Base-by-base conservation (phyloP, 1,140 invertebrate species). In the Macrocentrus cingulum region DNA sequence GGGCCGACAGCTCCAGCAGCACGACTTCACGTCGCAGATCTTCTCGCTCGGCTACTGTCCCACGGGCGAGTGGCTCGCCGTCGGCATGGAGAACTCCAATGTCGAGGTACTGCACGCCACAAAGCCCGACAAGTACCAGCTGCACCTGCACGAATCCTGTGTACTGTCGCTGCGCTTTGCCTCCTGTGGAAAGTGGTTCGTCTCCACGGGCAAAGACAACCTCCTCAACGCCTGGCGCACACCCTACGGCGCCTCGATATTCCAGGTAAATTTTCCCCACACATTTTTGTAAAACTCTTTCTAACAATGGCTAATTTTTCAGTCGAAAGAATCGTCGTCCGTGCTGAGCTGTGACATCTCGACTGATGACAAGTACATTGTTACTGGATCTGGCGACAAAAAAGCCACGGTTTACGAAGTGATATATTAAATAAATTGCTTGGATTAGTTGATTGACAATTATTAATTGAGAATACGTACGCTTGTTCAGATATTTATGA, bases 321-420 rank as follows among this genome's bases (percentile, higher is more conserved):
- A 98, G 94, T 97, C 94, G 18, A 98, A 98, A 81, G 97, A 99
- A 84, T 96, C 94, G 20, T 98, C 96, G 60, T 99, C 96, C 66
- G 97, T 99, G 66, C 84, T 99, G 57, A 97, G 95, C 82, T 99
- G 97, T 85, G 97, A 99, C 85, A 98, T 99, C 76, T 98, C 97
- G 55, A 88, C 92, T 18, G 97, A 99, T 78, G 97, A 99, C 81
- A 98, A 97, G 77, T 99, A 94, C 80, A 98, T 99, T 68, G 95
- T 99, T 56, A 99, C 97, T 45, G 97, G 97, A 51, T 98, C 95
- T 2, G 97, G 97, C 23, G 97, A 99, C 80, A 99, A 99, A 81
- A 99, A 99, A 77, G 97, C 97, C 49, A 99, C 96, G 57, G 90
- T 99, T 51, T 99, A 99, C 77, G 96, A 99, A 88, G 95, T 99